Evolutionary conservation across 2,797 vertebrate species (phyloP).

Genomic region (Orestias chungarensis): DNA sequence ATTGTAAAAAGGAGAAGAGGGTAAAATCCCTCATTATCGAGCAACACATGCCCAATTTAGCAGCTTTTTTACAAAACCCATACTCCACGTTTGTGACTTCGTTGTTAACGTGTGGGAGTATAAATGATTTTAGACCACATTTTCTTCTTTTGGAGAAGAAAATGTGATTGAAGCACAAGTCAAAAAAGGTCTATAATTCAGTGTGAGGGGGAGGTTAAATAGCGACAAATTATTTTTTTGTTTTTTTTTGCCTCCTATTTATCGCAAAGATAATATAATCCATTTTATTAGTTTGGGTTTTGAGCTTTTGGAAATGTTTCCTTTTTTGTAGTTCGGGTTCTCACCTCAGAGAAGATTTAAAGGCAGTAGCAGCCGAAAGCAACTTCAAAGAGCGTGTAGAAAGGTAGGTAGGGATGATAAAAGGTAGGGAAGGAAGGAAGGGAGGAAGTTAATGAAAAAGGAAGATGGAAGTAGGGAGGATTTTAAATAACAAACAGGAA

Average conservation of each 20-base stretch:
- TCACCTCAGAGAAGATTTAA: neutral
- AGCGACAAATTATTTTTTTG: conserved; percentile 14
- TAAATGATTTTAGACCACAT: conserved; percentile 41
- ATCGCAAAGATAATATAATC: conserved; percentile 8
- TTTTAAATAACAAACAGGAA: no score
- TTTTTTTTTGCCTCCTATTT: conserved; percentile 8
- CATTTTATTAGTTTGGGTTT: conserved; percentile 9
- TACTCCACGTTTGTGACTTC: conserved; percentile 60
- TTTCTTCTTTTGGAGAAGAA: conserved; percentile 12
- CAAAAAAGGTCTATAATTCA: conserved; percentile 13
- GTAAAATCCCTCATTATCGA: conserved; percentile 44
- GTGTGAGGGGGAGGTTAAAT: conserved; percentile 6
- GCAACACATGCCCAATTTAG: conserved; percentile 16
- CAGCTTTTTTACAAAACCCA: conserved; percentile 43
- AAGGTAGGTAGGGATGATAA: neutral
- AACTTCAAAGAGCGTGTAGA: neutral
- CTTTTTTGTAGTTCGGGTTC: neutral
- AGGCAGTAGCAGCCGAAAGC: no score
- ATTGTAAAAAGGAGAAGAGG: conserved; percentile 64
- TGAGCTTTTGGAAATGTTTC: neutral
- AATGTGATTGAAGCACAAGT: conserved; percentile 22
- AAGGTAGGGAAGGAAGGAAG: neutral
- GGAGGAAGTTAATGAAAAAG: neutral
- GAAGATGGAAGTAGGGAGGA: neutral
- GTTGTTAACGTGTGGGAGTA: conserved; percentile 52